Conservation (phyloP, 2,888 invertebrate species). For the Calephelis perditalis region DNA sequence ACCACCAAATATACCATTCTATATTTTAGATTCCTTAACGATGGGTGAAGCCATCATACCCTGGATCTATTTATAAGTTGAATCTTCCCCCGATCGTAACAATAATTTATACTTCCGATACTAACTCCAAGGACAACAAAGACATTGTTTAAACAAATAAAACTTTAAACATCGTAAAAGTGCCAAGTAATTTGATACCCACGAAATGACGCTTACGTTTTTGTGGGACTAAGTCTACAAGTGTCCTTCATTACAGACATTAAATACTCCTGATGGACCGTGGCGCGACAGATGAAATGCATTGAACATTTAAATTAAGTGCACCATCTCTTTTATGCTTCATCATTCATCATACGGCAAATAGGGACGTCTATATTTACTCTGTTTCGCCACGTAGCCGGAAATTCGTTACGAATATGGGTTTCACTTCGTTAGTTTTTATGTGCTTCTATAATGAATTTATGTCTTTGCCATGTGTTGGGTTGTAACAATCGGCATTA, state of each 20-base stretch:
- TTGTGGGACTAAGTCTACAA: constrained; percentile 46
- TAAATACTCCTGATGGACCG: constrained; percentile 62
- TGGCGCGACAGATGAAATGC: constrained; percentile 55
- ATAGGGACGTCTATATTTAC: constrained; percentile 42
- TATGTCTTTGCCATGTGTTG: constrained; percentile 67
- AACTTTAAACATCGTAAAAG: constrained; percentile 46
- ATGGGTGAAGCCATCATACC: too few relatives aligned
- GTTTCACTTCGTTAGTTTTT: constrained; percentile 70
- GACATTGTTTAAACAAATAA: constrained; percentile 12
- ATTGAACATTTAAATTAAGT: constrained; percentile 34
- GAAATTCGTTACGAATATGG: constrained; percentile 73
- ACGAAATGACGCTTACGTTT: constrained; percentile 70
- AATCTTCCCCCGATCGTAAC: constrained; percentile 7
- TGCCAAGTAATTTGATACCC: constrained; percentile 72
- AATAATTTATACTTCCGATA: constrained; percentile 8
- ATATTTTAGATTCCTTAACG: too few relatives aligned
- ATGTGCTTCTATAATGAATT: constrained; percentile 73
- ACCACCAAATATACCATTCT: too few relatives aligned
- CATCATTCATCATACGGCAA: constrained; percentile 30
- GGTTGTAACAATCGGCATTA: constrained; percentile 15
- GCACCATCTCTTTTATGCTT: constrained; percentile 38
- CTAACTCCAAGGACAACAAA: constrained; percentile 1
- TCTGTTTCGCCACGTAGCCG: constrained; percentile 48
- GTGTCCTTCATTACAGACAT: constrained; percentile 69
- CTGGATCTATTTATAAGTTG: not conserved